phyloP scores from a whole-genome alignment of 2,113 vertebrate species.

The Poicephalus gulielmi region DNA sequence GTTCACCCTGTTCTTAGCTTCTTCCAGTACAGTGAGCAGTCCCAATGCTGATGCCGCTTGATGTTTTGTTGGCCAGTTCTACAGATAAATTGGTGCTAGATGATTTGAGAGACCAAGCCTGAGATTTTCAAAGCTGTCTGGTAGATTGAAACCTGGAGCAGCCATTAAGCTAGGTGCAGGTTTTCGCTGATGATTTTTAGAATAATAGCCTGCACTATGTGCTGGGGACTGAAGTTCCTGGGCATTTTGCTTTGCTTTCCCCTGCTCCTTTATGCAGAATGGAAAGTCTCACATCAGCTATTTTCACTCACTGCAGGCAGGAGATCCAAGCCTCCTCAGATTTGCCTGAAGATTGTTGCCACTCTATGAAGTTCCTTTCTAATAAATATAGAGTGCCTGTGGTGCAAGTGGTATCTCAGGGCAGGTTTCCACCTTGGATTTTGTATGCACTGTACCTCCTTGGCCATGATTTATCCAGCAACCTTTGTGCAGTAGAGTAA shows the following conservation, averaged over 20 bases:
- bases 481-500: background rate
- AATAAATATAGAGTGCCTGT: background rate
- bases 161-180: background rate
- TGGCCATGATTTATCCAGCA: background rate
- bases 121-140: background rate
- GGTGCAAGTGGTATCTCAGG: background rate
- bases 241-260: background rate
- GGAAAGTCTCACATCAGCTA: background rate
- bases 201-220: background rate
- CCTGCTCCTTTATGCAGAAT: background rate
- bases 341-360: background rate
- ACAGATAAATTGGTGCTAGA: background rate
- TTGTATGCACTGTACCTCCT: background rate
- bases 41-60: accelerated
- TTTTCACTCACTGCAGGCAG: background rate
- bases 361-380: background rate
- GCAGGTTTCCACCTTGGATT: background rate
- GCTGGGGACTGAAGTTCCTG: background rate
- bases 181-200: background rate
- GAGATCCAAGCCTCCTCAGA: background rate
- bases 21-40: background rate
- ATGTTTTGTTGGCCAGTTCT: background rate
- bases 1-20: background rate
- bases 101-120: background rate
- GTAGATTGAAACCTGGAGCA: background rate